Evolutionary conservation across 2,113 vertebrate species (phyloP).

Genomic region (Daphoenositta chrysoptera): DNA sequence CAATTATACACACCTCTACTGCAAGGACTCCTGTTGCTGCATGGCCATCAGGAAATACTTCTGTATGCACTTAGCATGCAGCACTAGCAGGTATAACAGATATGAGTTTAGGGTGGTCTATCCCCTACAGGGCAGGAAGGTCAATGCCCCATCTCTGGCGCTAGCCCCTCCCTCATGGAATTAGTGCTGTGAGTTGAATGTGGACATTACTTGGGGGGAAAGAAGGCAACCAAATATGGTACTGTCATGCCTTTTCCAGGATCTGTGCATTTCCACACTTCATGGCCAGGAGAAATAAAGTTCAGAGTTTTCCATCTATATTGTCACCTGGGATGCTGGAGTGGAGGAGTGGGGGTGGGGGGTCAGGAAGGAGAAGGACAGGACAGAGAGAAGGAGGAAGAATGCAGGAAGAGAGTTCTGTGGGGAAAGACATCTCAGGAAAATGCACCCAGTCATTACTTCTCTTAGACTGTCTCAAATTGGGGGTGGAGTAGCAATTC

Average conservation of each 20-base stretch:
- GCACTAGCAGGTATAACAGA: not conserved
- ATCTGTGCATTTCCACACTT: not conserved
- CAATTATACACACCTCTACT: not conserved
- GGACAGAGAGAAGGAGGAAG: not conserved
- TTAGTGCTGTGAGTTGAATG: not conserved
- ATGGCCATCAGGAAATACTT: not conserved
- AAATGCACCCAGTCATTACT: not conserved
- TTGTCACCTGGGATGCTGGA: not conserved
- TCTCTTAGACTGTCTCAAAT: not conserved
- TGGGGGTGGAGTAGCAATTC: not conserved
- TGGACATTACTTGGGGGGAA: accelerated
- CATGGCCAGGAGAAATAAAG: not conserved
- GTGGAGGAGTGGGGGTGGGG: not conserved
- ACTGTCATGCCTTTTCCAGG: not conserved
- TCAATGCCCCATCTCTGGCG: not conserved
- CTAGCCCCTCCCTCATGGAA: not conserved
- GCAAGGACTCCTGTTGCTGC: not conserved
- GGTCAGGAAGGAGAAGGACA: not conserved
- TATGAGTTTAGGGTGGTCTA: not conserved
- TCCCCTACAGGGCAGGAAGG: not conserved
- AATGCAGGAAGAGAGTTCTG: not conserved
- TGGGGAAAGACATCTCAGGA: not conserved
- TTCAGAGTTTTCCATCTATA: not conserved
- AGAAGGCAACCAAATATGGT: not conserved
- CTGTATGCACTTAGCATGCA: not conserved